Conservation (phyloP, 2,888 invertebrate genomes). For the Papilio elwesi region DNA sequence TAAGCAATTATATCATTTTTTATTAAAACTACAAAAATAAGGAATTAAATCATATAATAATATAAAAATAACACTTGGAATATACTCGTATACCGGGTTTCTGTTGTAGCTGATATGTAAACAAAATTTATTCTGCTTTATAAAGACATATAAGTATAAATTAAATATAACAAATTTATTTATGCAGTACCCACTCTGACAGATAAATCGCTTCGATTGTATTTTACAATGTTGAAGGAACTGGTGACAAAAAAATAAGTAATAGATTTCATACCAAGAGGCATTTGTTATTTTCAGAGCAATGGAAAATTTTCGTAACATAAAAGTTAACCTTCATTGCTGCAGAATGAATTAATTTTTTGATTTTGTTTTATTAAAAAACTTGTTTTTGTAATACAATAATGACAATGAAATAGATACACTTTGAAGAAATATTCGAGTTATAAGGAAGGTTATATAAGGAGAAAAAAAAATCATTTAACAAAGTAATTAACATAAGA, state of each 20-base stretch:
- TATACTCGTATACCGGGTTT: background rate
- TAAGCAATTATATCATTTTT: too few relatives aligned
- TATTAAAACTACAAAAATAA: too few relatives aligned
- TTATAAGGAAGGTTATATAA: too few relatives aligned
- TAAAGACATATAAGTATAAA: background rate
- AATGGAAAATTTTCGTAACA: slow-evolving; percentile 35
- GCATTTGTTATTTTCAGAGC: slow-evolving; percentile 35
- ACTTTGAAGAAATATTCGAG: background rate
- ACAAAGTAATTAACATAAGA: slow-evolving; percentile 5
- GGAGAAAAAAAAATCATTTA: slow-evolving; percentile 11
- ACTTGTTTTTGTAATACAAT: slow-evolving; percentile 19
- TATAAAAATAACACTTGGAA: too few relatives aligned
- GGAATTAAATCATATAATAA: too few relatives aligned
- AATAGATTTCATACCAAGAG: slow-evolving; percentile 35
- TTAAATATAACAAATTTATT: background rate
- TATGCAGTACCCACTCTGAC: background rate
- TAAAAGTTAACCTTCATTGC: slow-evolving; percentile 27
- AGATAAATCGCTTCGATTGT: slow-evolving; percentile 24
- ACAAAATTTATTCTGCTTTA: background rate
- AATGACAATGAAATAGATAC: slow-evolving; percentile 11
- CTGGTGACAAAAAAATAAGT: background rate
- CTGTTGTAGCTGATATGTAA: background rate
- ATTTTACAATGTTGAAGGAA: background rate
- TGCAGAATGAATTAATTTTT: slow-evolving; percentile 25
- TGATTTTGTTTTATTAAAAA: slow-evolving; percentile 15